A percentile compares a stretch with the other conserved stretches of the same genome.
phyloP scores from a whole-genome alignment of 2,113 vertebrate genomes.

The Peromyscus leucopus region DNA sequence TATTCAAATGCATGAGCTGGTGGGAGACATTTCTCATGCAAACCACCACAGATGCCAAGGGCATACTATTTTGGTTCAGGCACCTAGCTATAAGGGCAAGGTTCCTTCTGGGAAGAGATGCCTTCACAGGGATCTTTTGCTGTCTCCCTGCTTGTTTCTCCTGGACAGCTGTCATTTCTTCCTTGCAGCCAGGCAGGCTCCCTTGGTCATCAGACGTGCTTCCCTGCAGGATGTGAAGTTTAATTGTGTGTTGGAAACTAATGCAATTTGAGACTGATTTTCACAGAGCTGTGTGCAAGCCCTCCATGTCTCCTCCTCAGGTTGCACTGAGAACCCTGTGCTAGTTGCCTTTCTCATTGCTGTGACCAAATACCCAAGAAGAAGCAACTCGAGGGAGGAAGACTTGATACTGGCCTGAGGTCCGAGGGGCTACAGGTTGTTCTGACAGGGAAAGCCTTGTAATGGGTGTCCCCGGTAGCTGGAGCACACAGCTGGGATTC shows the following conservation, averaged over 20 bases:
- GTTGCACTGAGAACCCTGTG: background rate
- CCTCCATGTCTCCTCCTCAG: background rate
- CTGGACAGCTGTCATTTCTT: background rate
- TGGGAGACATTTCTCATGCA: background rate
- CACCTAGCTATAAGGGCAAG: background rate
- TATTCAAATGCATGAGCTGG: background rate
- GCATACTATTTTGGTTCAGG: background rate
- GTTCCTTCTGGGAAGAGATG: background rate
- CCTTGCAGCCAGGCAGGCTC: background rate
- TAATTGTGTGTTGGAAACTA: background rate
- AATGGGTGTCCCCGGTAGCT: background rate
- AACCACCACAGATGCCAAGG: background rate
- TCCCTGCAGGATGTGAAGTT: background rate
- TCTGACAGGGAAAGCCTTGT: too few species aligned
- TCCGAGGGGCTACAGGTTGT: background rate
- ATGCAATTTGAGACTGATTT: background rate
- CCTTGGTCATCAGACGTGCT: background rate
- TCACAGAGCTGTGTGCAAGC: background rate
- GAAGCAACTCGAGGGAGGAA: background rate
- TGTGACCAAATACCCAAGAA: background rate
- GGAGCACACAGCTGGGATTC: background rate
- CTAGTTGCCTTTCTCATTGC: background rate
- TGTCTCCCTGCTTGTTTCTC: background rate
- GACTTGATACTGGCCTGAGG: background rate
- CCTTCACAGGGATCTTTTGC: background rate